phyloP scores from a whole-genome alignment of 2,888 invertebrate genomes.

The Sinotaia quadrata region DNA sequence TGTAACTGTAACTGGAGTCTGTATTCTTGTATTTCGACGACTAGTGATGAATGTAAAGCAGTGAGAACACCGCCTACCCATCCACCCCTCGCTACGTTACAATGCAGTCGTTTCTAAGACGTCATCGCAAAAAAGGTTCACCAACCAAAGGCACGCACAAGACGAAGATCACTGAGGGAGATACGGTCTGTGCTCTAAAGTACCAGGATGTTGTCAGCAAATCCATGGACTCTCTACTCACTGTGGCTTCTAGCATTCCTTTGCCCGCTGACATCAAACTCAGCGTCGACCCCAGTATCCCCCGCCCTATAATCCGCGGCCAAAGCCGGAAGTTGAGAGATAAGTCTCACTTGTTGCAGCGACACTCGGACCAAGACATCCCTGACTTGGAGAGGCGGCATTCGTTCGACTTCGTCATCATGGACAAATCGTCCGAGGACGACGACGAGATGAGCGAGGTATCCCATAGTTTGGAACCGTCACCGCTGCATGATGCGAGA shows the following conservation, averaged over 20 bases:
- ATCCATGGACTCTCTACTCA: conserved; percentile 41
- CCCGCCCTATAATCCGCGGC: background rate
- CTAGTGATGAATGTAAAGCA: too few relatives aligned
- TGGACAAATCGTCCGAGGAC: conserved; percentile 6
- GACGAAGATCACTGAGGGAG: conserved; percentile 21
- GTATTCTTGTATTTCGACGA: too few relatives aligned
- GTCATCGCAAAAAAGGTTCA: conserved; percentile 28
- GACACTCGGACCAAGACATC: conserved; percentile 16
- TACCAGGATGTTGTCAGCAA: conserved; percentile 39
- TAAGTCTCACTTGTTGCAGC: background rate
- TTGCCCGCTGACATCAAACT: conserved; percentile 34
- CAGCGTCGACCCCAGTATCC: background rate
- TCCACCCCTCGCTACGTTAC: background rate
- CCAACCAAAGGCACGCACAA: conserved; percentile 14
- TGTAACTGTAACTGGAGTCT: too few relatives aligned
- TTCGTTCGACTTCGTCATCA: conserved; percentile 15
- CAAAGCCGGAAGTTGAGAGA: background rate
- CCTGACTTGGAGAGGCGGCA: conserved; percentile 19
- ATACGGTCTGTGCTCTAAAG: conserved; percentile 14
- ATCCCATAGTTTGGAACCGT: conserved; percentile 21
- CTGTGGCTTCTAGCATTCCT: conserved; percentile 40
- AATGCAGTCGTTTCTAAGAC: conserved; percentile 26
- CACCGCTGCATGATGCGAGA: background rate
- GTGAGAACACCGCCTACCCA: too few relatives aligned
- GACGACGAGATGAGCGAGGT: background rate